A percentile compares a stretch with the other conserved stretches of the same genome.
Evolutionary conservation across 2,113 vertebrate species (phyloP).

Genomic region (Mustela lutreola): DNA sequence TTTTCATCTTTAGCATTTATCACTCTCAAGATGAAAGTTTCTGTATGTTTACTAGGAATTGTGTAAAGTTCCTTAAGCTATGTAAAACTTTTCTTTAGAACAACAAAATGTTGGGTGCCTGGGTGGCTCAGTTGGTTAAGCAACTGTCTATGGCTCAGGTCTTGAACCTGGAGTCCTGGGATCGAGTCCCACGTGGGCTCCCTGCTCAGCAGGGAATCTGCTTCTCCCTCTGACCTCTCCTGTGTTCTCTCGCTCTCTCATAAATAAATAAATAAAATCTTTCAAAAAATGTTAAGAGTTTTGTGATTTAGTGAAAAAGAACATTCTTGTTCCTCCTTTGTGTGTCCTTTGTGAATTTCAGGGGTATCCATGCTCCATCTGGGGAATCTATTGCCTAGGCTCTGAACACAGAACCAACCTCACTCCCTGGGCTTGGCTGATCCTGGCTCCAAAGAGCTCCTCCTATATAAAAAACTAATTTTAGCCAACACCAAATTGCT

Average conservation of each 20-base stretch:
- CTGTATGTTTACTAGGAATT: not conserved
- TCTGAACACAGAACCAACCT: not conserved
- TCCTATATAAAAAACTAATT: not conserved
- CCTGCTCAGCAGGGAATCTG: too few relatives aligned
- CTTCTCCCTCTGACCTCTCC: too few relatives aligned
- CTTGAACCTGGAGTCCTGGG: too few relatives aligned
- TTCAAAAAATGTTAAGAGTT: not conserved
- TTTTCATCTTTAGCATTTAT: not conserved
- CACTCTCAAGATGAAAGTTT: not conserved
- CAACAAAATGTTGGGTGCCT: not conserved
- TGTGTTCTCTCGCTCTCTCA: too few relatives aligned
- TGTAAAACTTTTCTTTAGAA: not conserved
- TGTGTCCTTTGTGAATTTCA: not conserved
- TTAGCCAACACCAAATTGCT: slow-evolving; percentile 30
- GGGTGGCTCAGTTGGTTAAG: too few relatives aligned
- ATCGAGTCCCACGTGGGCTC: too few relatives aligned
- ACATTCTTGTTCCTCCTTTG: not conserved
- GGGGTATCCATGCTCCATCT: not conserved
- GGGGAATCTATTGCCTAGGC: not conserved
- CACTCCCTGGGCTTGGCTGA: not conserved
- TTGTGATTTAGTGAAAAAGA: not conserved
- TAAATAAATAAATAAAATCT: too few relatives aligned
- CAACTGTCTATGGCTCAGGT: too few relatives aligned
- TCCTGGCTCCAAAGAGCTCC: not conserved
- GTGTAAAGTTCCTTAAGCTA: not conserved